These are phyloP conservation scores for Strix aluco DNA, from an alignment of 2,113 vertebrate species.

Conservation along the genomic window DNA sequence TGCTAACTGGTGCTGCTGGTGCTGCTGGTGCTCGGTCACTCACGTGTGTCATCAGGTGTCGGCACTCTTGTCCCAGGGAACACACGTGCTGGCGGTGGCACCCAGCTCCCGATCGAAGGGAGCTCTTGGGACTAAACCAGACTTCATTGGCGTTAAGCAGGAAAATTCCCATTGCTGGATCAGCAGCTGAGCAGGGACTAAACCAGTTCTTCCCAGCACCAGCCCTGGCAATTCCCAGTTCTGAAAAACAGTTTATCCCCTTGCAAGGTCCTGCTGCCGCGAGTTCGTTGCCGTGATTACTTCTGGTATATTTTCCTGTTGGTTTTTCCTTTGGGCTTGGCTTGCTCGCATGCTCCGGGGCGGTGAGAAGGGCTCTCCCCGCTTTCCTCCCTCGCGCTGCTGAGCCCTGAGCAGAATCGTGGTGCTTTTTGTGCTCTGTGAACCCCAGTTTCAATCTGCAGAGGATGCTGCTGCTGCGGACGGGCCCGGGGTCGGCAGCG, in stretches of 20 bases:
- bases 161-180: background rate
- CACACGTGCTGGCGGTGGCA: rapidly evolving
- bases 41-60: rapidly evolving
- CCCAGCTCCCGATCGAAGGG: rapidly evolving
- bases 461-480: background rate
- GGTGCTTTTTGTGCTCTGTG: rapidly evolving
- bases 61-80: background rate
- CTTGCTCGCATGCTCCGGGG: rapidly evolving
- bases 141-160: background rate
- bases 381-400: rapidly evolving
- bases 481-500: rapidly evolving
- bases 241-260: background rate
- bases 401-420: rapidly evolving
- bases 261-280: rapidly evolving
- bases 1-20: background rate
- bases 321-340: background rate
- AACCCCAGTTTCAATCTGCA: rapidly evolving
- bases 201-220: background rate
- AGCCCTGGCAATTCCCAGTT: background rate
- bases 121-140: background rate
- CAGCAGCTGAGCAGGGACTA: background rate
- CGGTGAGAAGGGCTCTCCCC: background rate
- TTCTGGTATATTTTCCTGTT: background rate
- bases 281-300: rapidly evolving
- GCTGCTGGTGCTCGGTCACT: background rate